These are phyloP conservation scores for Erinaceus europaeus DNA, from an alignment of 2,113 vertebrate genomes.

Conservation along the genomic window DNA sequence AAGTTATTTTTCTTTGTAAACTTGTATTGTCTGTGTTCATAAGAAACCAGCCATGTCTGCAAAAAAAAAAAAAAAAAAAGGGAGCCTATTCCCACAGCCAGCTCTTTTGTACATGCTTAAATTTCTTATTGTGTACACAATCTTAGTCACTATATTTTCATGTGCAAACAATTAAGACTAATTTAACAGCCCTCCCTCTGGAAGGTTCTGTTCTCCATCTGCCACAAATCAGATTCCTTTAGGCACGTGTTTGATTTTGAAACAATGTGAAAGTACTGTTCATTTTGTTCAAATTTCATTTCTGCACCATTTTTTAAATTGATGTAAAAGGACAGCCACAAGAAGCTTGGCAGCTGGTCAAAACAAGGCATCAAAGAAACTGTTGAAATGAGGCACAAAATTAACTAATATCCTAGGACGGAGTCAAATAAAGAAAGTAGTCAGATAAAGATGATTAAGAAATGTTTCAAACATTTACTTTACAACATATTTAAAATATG, in stretches of 20 bases:
- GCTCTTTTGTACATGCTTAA: conserved; percentile 67
- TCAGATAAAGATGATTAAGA: conserved; percentile 56
- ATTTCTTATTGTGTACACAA: conserved; percentile 68
- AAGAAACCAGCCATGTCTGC: conserved; percentile 16
- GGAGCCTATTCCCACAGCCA: conserved; percentile 31
- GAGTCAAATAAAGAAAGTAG: conserved; percentile 41
- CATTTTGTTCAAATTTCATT: conserved; percentile 66
- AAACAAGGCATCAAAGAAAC: conserved; percentile 68
- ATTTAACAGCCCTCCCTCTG: conserved; percentile 60
- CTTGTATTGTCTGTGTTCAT: background rate
- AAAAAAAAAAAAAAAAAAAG: no score
- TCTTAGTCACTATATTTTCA: conserved; percentile 74
- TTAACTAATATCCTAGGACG: conserved; percentile 6
- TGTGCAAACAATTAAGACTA: conserved; percentile 74
- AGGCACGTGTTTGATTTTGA: conserved; percentile 69
- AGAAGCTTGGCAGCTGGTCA: conserved; percentile 50
- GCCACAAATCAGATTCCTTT: conserved; percentile 71
- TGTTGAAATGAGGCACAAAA: conserved; percentile 5
- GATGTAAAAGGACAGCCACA: conserved; percentile 58
- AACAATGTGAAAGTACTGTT: conserved; percentile 66
- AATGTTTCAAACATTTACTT: conserved; percentile 53
- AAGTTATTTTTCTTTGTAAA: conserved; percentile 13
- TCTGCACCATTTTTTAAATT: conserved; percentile 54
- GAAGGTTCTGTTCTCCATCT: conserved; percentile 73
- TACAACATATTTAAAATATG: conserved; percentile 27